Conservation (phyloP, 2,888 invertebrate species). For the Chymomyza fuscimana region DNA sequence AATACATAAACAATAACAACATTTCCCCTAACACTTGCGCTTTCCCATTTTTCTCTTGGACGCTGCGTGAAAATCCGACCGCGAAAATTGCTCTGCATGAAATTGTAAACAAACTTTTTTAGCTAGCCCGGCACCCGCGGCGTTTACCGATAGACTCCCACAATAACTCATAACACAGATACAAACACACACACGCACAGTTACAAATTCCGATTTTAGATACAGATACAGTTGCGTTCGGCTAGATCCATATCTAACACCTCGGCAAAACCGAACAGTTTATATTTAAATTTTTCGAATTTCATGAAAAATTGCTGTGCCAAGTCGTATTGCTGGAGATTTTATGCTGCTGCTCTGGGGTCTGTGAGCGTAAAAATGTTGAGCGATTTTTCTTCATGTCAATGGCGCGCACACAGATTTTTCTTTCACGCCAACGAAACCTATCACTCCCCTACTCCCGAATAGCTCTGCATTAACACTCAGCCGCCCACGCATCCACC, state of each 20-base stretch:
- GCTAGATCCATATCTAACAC: constrained; percentile 62
- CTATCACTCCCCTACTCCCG: constrained; percentile 3
- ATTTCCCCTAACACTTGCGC: constrained; percentile 65
- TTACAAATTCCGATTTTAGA: constrained; percentile 14
- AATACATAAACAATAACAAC: constrained; percentile 78
- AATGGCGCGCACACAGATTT: constrained; percentile 56
- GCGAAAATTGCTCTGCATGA: constrained; percentile 71
- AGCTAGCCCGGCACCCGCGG: constrained; percentile 55
- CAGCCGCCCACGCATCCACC: constrained; percentile 11
- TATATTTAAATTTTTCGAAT: constrained; percentile 67
- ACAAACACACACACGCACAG: constrained; percentile 30
- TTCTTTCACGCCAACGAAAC: constrained; percentile 44
- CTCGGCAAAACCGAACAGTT: constrained; percentile 55
- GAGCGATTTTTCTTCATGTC: constrained; percentile 73
- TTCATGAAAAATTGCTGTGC: constrained; percentile 53
- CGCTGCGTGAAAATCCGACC: constrained; percentile 70
- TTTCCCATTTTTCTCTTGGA: constrained; percentile 50
- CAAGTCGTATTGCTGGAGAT: constrained; percentile 26
- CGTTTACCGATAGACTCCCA: constrained; percentile 68
- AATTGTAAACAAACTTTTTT: constrained; percentile 65
- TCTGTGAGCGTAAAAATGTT: constrained; percentile 59
- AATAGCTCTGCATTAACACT: not conserved
- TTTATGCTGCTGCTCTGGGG: constrained; percentile 36
- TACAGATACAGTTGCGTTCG: constrained; percentile 28
- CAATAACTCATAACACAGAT: constrained; percentile 67